Evolutionary conservation across 1,140 invertebrate species (phyloP).

Genomic region (Brachionus manjavacas): DNA sequence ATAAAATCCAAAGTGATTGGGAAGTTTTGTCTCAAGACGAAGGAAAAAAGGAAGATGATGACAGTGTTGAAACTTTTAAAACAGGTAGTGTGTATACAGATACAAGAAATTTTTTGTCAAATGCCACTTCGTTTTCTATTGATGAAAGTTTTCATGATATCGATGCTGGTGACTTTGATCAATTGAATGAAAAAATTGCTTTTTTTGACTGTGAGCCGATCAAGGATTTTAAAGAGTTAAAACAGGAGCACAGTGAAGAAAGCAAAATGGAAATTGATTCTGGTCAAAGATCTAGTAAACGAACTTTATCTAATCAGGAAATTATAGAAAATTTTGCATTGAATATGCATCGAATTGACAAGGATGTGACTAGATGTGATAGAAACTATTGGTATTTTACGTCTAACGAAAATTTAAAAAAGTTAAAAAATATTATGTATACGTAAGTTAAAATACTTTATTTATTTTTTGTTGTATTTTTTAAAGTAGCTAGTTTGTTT

Average conservation of each 20-base stretch:
- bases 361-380: slow-evolving; percentile 59
- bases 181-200: background rate
- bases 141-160: background rate
- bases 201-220: slow-evolving; percentile 19
- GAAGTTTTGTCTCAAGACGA: background rate
- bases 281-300: background rate
- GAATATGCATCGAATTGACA: slow-evolving; percentile 44
- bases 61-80: background rate
- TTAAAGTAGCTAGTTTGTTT: background rate
- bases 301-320: slow-evolving; percentile 40
- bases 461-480: background rate
- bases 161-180: background rate
- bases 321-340: slow-evolving; percentile 40
- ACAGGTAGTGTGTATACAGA: background rate
- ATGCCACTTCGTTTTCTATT: slow-evolving; percentile 7
- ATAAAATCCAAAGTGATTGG: background rate
- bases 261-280: background rate
- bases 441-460: slow-evolving; percentile 62
- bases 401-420: slow-evolving; percentile 77
- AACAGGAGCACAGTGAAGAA: background rate
- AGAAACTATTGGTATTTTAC: slow-evolving; percentile 84
- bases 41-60: background rate
- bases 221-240: background rate
- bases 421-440: slow-evolving; percentile 90
- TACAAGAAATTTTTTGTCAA: slow-evolving; percentile 8